Evolutionary conservation across 2,797 vertebrate species (phyloP), one percentile per base, ranked within the genome.

Genomic region (Acanthurus tractus): DNA sequence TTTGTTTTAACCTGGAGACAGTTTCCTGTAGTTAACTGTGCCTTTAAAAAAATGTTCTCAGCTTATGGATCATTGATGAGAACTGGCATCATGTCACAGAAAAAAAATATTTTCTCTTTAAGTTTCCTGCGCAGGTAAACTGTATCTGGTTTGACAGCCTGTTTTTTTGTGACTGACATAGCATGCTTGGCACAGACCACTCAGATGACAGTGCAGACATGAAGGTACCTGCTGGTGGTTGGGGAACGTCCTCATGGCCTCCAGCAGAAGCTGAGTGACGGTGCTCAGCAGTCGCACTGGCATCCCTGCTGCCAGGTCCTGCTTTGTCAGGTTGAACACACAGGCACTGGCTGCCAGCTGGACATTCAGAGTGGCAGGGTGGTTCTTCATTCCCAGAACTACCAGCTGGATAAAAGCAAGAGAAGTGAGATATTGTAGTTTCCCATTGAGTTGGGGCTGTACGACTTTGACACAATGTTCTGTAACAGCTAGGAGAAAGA

Each of bases 311-410:
- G 98, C 98, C 91, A 99, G 89, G 78, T 99, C 98, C 90, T 99
- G 98, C 90, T 99, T 99, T 45, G 98, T 99, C 84, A 99, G 94
- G 92, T 99, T 99, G 87, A 99, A 99, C 59, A 99, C 98, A 74
- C 98, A 99, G 0, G 98, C 98, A 0, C 98, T 99, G 12, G 98
- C 98, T 38, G 98, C 98, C 82, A 99, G 94, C 89, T 99, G 98
- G 74, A 99, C 98, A 0, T 98, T 97, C 83, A 99, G 92, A 70
- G 97, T 99, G 85, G 96, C 95, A 1, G 97, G 97, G 72, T 99
- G 98, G 84, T 98, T 99, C 88, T 96, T 97, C 98, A 99, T 99
- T n/a, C 98, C 98, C 77, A 96, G 82, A 56, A 97, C 97, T 56
- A 99, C 98, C 89, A 99, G 94, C 98, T 99, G 84, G 62, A 49